A percentile compares a stretch with the other conserved stretches of the same genome.
Evolutionary conservation across 2,113 vertebrate genomes (phyloP).

Genomic region (Hippocampus zosterae): DNA sequence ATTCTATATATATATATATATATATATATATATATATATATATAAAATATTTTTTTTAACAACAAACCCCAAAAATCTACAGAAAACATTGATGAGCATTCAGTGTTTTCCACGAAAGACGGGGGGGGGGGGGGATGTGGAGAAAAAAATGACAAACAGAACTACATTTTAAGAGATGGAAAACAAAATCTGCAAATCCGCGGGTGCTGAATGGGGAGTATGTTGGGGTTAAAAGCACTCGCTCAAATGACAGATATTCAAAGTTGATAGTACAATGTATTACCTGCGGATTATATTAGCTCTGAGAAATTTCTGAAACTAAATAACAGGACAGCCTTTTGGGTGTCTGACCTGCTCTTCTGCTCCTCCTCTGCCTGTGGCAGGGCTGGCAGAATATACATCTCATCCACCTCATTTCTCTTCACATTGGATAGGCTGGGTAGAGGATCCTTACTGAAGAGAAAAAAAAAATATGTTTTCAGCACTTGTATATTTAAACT

Average conservation of each 20-base stretch:
- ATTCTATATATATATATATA: too few relatives aligned
- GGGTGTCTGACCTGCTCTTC: conserved; percentile 69
- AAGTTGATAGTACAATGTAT: neutral
- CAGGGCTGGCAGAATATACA: conserved; percentile 83
- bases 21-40: too few relatives aligned
- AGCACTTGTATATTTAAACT: neutral
- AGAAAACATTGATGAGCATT: too few relatives aligned
- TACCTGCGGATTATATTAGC: neutral
- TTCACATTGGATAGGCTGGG: conserved; percentile 83
- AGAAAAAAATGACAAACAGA: too few relatives aligned
- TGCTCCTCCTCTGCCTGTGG: conserved; percentile 71
- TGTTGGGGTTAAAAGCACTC: too few relatives aligned
- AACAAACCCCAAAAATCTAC: too few relatives aligned
- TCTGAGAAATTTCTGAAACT: neutral
- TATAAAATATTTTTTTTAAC: too few relatives aligned
- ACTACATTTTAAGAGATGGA: too few relatives aligned
- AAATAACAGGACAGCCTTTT: neutral
- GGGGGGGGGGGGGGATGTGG: too few relatives aligned
- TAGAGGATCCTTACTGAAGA: conserved; percentile 73
- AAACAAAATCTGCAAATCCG: too few relatives aligned
- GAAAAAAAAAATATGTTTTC: neutral
- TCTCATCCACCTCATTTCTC: conserved; percentile 81
- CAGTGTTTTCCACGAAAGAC: too few relatives aligned
- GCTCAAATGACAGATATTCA: neutral
- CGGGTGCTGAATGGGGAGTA: too few relatives aligned